These are phyloP conservation scores for Periphyllus acericola DNA, from an alignment of 2,888 invertebrate species.

Conservation along the genomic window DNA sequence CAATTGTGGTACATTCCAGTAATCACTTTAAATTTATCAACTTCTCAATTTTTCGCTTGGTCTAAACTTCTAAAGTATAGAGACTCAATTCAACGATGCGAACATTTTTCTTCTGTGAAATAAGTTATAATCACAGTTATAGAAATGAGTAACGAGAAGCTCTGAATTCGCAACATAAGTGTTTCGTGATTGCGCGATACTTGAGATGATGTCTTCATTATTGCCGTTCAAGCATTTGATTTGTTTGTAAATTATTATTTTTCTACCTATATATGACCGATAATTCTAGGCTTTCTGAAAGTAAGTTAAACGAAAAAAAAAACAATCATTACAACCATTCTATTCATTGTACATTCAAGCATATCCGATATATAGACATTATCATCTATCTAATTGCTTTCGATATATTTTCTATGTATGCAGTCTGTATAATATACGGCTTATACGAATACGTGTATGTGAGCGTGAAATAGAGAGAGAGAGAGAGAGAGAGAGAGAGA, in stretches of 20 bases:
- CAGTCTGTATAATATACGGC: no score
- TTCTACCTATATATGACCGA: not conserved
- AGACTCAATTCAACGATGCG: not conserved
- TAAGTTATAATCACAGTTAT: not conserved
- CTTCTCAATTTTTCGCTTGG: not conserved
- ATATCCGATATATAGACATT: not conserved
- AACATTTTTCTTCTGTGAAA: not conserved
- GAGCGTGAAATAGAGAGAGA: not conserved
- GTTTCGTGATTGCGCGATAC: not conserved
- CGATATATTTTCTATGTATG: not conserved
- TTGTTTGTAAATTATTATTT: constrained; percentile 4
- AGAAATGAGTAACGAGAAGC: not conserved
- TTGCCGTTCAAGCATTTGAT: not conserved
- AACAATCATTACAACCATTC: no score
- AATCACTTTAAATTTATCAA: not conserved
- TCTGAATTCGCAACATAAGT: not conserved
- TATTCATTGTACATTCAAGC: no score
- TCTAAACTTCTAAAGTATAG: no score
- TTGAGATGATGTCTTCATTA: not conserved
- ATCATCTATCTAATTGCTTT: not conserved
- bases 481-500: not conserved
- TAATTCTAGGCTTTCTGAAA: no score
- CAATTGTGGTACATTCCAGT: not conserved
- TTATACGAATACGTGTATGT: not conserved
- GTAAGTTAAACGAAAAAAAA: no score